Evolutionary conservation across 2,888 invertebrate genomes (phyloP), one percentile per base, ranked within the genome.

Genomic region (Parascotia fuliginaria): DNA sequence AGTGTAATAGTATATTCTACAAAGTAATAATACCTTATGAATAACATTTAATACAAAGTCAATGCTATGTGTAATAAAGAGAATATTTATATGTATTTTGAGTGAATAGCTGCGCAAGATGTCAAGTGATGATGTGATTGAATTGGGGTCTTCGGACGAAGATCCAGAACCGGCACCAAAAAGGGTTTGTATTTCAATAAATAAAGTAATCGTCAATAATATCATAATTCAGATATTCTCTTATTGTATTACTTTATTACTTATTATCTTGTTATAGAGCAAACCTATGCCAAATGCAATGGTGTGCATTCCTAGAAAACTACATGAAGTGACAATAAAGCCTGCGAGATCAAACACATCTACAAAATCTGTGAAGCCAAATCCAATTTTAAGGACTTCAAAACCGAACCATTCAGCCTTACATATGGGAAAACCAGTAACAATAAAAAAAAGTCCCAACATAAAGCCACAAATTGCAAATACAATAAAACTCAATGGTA

Each of bases 71-170:
- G 16, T 39, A 33, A 27, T 6, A 16, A 12, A 27, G n/a, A 7
- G 4, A 24, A 24, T 24, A 6, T 7, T 19, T 5, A 7, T 3
- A 19, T 2, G 24, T 24, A 24, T 6, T 6, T 36, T n/a, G n/a
- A n/a, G 6, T 19, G n/a, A 46, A 14, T 14, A 33, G 33, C 33
- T 52, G 32, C 22, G 39, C 62, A 78, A 72, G 60, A 91, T 89
- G 89, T 84, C 82, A 70, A 81, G 75, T 64, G 80, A 83, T 47
- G 90, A 89, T 79, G 87, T 92, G 47, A 92, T 92, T 55, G 90
- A 90, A 73, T 77, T 91, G 64, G 90, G 82, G 36, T 92, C 92
- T 63, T 92, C 92, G 32, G 92, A 92, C 46, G 92, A 92, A 57
- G 92, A 92, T 46, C 59, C 79, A 9, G 79, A 81, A 64, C 87